Base-by-base conservation (phyloP, 1,140 invertebrate genomes). In the Ceratosolen solmsi region DNA sequence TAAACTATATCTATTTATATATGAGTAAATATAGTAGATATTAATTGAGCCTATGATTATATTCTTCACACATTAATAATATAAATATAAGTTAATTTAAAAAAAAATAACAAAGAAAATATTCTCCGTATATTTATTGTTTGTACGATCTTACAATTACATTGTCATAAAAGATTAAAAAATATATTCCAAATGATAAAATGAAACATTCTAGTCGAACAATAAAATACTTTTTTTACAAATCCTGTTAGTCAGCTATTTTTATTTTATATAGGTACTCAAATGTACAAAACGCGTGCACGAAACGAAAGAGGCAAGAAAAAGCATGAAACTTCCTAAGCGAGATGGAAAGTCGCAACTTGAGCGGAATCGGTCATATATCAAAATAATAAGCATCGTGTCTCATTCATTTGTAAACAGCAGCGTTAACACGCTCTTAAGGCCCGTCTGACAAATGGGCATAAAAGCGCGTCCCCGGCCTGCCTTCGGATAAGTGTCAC, bases 381-480 rank as follows among this genome's bases (percentile, higher is more conserved):
- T 76, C 74, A 60, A 60, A 76, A 76, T 63, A 76, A 76, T 76
- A 60, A 76, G 74, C n/a, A 46, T 58, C 56, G 33, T 68, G 63
- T 68, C 63, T 38, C 33, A 11, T 68, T 11, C 63, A 76, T 76
- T 76, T 60, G 56, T 76, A 76, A 76, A 76, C 73, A 75, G 36
- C 56, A 11, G 41, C n/a, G 70, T 72, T 51, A 72, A 72, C 36
- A 15, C n/a, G 51, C 33, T 60, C 20, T 41, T 30, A 46, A 13
- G 36, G 11, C n/a, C 13, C 8, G 9, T 25, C 56, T 58, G 54
- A 60, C 33, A 63, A 76, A 63, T 74, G 13, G 20, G 51, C 1
- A 72, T 38, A 68, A 68, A 68, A 25, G 20, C 33, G 15, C 8
- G n/a, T 2, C 25, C 3, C 1, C 15, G 38, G 38, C 11, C 36